Evolutionary conservation across 2,888 invertebrate species (phyloP), one percentile per base, ranked within the genome.

Genomic region (Boloria selene): DNA sequence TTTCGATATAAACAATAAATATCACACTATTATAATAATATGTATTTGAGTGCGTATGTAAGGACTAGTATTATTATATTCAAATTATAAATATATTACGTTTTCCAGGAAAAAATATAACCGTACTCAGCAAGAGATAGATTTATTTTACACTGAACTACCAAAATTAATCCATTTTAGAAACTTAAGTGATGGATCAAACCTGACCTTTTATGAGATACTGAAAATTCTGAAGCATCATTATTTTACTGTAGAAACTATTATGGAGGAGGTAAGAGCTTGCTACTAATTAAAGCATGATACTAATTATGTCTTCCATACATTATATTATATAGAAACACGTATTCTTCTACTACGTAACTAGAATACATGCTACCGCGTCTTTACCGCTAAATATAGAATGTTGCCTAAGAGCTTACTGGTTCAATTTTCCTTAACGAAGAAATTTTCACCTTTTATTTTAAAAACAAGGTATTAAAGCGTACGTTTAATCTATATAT

Each of bases 211-310:
- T 54, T 73, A 77, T 0, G 73, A 77, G 16, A 82, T 89, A 2
- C 78, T 87, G 78, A 49, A 68, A 0, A 83, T 89, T 45, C 67
- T 92, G 38, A 85, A 85, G 67, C 68, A 72, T 3, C 87, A 90
- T 73, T 89, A 82, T 60, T 90, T 85, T 56, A 83, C 83, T 0
- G 72, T 88, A 52, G 89, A 90, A 16, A 83, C 80, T n/a, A 81
- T 92, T 3, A 88, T 91, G 87, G 86, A 87, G 72, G 90, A 90
- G 81, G 91, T 90, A 77, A 59, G 18, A 22, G 1, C 22, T 58
- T 49, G 13, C 7, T 22, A 38, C n/a, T n/a, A n/a, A n/a, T n/a
- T n/a, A n/a, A n/a, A n/a, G n/a, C 14, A 4, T 3, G 42, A 14
- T 42, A 17, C 17, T 42, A 50, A 17, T 17, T 38, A 38, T 10